Evolutionary conservation across 2,113 vertebrate species (phyloP).

Genomic region (Fulica atra): DNA sequence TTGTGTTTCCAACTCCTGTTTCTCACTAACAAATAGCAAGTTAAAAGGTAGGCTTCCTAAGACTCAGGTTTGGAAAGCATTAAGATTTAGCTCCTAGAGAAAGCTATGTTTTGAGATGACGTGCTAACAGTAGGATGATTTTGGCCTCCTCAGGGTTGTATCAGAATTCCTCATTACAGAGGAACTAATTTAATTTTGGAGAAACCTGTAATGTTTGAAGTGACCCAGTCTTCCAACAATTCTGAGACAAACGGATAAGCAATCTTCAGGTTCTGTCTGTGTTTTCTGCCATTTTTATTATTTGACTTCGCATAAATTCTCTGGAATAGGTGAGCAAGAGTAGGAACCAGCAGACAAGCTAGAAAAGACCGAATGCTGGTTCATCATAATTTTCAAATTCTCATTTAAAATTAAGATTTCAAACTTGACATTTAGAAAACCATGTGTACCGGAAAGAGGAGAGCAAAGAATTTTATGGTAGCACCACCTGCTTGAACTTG

Average conservation of each 20-base stretch:
- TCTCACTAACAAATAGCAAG: background rate
- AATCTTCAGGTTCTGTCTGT: background rate
- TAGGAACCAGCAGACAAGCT: background rate
- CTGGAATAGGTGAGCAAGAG: background rate
- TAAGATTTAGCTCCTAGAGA: background rate
- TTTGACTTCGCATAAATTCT: background rate
- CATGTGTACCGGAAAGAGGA: background rate
- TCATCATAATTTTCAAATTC: background rate
- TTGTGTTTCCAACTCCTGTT: background rate
- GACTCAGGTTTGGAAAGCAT: background rate
- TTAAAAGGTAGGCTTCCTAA: background rate
- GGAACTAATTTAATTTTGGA: background rate
- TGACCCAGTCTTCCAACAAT: background rate
- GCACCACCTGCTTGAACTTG: background rate
- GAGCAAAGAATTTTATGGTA: background rate
- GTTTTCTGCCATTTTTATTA: background rate
- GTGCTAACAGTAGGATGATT: background rate
- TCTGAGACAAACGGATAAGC: background rate
- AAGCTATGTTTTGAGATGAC: background rate
- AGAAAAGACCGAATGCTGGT: background rate
- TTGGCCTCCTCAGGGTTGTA: background rate
- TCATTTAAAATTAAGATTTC: background rate
- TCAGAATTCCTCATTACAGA: background rate
- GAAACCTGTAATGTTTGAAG: background rate
- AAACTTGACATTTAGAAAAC: background rate